Base-by-base conservation (phyloP, 2,797 vertebrate species). In the Myioborus miniatus region DNA sequence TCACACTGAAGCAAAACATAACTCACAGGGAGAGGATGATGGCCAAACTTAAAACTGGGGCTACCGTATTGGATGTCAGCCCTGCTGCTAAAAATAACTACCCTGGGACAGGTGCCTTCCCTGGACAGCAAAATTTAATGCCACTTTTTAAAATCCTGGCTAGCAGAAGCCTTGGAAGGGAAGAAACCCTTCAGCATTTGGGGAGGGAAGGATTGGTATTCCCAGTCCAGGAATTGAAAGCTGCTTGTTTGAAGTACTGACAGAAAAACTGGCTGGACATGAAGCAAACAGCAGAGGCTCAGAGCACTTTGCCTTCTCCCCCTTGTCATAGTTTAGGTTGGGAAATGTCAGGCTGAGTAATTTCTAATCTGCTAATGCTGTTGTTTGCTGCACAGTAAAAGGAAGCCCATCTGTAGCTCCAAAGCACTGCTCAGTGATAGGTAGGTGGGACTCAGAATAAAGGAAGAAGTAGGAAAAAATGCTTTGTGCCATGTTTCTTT, bases 1-100 rank as follows among this genome's bases (percentile, higher is more conserved):
- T 95, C 94, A 92, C 11, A 19, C 37, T 90, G 79, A 95, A 95
- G 68, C 60, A 94, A 90, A 94, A 84, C 77, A 68, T 74, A 94
- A 93, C 59, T 97, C 91, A 86, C 36, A 52, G 83, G 0, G 4
- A 93, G 68, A 58, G 20, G 83, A 52, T 52, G 81, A 60, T 90
- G 85, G 94, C 95, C 94, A 96, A 24, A 26, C 71, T 70, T 87
- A 34, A 63, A 94, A 77, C 80, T 46, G 65, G 83, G 86, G 83
- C 96, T 96, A 94, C 94, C 0, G 56, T 83, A 74, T 56, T 95
- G 86, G 78, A 93, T 94, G 90, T 94, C 94, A 93, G 70, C 68
- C 83, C 76, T 50, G 47, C 46, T 1, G 1, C 89, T 93, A 92
- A 96, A 94, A 93, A 95, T 95, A 96, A 46, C 81, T 23, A 29